Base-by-base conservation (phyloP, 2,888 invertebrate genomes). In the Netelia fuscicornis region DNA sequence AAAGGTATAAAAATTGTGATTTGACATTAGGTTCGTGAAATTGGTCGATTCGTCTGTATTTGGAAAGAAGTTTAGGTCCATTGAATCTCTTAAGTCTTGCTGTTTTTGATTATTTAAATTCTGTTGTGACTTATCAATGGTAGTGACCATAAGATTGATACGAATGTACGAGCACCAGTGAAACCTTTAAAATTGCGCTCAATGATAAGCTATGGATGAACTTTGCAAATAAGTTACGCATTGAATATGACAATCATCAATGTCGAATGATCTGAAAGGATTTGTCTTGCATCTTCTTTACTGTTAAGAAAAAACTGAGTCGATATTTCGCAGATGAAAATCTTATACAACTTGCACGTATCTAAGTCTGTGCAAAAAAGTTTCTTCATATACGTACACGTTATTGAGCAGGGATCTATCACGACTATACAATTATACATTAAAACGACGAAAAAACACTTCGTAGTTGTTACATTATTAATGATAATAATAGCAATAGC, bases 391-490 rank as follows among this genome's bases (percentile, higher is more conserved):
- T 58, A 8, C 10, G 17, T 9, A 56, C 20, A 56, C 71, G 76
- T 84, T 60, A 44, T 84, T 81, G 80, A 77, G 80, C 83, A 84
- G 75, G 71, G 71, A 13, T 79, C 75, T 79, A 83, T 75, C 65
- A 76, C 80, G 71, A 64, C 80, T 80, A 84, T 76, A 79, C 79
- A 71, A 65, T 75, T 64, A 71, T 75, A 71, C 65, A 67, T 80
- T 71, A 42, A n/a, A 76, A 71, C 42, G 65, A 67, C 44, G 25
- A 11, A 62, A 54, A 48, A 17, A 54, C 65, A 67, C 37, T 77
- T 25, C 64, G 25, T 30, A 72, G 67, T 70, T 37, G 60, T 77
- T 52, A 64, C 48, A 56, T 65, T 80, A 42, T 52, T 72, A 54
- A 62, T 67, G 60, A 62, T 67, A 71, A 81, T 76, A 71, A 81